phyloP scores from a whole-genome alignment of 2,113 vertebrate species.

The Peromyscus californicus region DNA sequence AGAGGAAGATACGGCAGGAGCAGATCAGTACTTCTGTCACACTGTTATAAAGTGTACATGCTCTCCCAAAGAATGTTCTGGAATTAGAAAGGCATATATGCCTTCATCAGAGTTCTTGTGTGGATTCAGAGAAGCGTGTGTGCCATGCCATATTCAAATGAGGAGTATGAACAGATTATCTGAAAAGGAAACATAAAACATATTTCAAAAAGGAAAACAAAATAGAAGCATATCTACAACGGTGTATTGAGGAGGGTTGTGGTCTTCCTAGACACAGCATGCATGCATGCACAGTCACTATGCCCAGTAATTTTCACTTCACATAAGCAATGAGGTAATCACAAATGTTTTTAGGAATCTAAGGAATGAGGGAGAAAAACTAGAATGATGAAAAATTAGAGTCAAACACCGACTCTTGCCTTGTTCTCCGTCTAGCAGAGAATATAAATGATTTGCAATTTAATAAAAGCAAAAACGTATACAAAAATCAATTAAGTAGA shows the following conservation, averaged over 20 bases:
- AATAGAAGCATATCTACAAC: background rate
- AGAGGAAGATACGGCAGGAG: background rate
- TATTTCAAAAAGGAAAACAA: background rate
- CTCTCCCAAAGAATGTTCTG: background rate
- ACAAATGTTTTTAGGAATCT: background rate
- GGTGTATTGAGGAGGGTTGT: background rate
- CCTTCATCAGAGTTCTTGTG: background rate
- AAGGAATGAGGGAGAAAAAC: background rate
- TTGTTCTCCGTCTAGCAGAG: background rate
- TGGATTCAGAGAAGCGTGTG: background rate
- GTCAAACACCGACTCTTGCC: background rate
- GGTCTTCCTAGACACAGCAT: background rate
- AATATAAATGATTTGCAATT: background rate
- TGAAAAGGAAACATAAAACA: background rate
- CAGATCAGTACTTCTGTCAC: background rate
- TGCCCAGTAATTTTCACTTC: background rate
- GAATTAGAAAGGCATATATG: background rate
- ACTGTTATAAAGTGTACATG: background rate
- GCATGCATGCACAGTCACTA: accelerated
- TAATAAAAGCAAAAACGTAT: background rate
- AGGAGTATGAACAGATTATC: background rate
- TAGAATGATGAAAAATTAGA: background rate
- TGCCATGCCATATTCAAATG: background rate
- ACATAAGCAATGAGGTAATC: background rate
- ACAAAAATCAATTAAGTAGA: background rate